phyloP scores from a whole-genome alignment of 2,797 vertebrate species.

The Etheostoma perlongum region DNA sequence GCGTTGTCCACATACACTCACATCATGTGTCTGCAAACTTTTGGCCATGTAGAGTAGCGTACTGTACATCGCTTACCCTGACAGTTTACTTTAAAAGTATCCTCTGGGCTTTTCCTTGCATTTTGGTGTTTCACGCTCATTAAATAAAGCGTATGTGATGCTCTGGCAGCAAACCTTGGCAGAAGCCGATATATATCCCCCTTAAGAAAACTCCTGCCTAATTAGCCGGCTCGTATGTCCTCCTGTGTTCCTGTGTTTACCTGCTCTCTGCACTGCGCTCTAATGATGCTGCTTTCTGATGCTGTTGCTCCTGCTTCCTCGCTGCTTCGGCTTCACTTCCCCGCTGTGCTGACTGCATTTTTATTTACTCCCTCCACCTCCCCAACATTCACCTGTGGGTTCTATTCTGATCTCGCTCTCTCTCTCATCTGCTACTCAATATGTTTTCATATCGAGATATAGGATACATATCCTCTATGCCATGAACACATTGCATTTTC shows the following conservation, averaged over 20 bases:
- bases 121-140: neutral
- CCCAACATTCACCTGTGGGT: neutral
- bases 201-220: conserved; percentile 5
- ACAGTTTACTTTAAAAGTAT: neutral
- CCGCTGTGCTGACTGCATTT: neutral
- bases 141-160: neutral
- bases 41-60: neutral
- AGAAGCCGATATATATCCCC: neutral
- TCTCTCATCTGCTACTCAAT: conserved; percentile 7
- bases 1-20: no score
- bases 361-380: neutral
- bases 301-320: neutral
- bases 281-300: neutral
- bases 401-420: neutral
- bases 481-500: neutral
- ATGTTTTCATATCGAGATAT: neutral
- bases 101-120: neutral
- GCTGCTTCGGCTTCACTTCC: neutral
- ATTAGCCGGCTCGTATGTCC: neutral
- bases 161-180: neutral
- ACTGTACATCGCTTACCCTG: neutral
- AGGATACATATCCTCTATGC: neutral
- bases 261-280: neutral
- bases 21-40: neutral
- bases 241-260: conserved; percentile 1